These are phyloP conservation scores for Pollenia griseotomentosa DNA, from an alignment of 2,888 invertebrate species.

Conservation along the genomic window DNA sequence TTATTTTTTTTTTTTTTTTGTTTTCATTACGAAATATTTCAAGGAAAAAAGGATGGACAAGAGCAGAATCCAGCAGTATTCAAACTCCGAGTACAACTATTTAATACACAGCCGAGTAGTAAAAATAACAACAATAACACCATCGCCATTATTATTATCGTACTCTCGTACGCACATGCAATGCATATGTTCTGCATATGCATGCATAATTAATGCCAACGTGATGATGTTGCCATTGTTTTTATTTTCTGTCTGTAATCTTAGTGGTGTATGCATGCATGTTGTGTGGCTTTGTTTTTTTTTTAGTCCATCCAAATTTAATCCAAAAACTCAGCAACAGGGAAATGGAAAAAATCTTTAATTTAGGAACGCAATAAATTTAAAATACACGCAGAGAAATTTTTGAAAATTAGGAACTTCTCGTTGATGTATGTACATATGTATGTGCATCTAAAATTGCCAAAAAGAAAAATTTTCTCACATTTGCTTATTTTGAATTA, in stretches of 20 bases:
- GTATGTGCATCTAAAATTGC: too few species aligned
- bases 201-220: slow-evolving; percentile 60
- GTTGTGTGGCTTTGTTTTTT: too few species aligned
- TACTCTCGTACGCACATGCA: slow-evolving; percentile 40
- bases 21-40: slow-evolving; percentile 48
- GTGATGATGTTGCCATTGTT: slow-evolving; percentile 39
- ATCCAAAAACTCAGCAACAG: too few species aligned
- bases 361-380: too few species aligned
- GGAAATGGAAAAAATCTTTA: too few species aligned
- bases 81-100: slow-evolving; percentile 11
- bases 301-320: too few species aligned
- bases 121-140: slow-evolving; percentile 17
- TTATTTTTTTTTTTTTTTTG: slow-evolving; percentile 11
- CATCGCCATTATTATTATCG: slow-evolving; percentile 1
- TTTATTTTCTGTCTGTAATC: background rate
- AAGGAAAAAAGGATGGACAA: slow-evolving; percentile 52
- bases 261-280: too few species aligned
- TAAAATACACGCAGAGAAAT: too few species aligned
- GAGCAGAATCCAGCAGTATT: background rate
- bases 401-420: too few species aligned
- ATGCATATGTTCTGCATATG: slow-evolving; percentile 51
- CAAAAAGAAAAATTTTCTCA: too few species aligned
- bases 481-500: too few species aligned
- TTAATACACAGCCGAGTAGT: background rate
- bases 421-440: too few species aligned